Base-by-base conservation (phyloP, 2,888 invertebrate genomes). In the Patella ulyssiponensis region DNA sequence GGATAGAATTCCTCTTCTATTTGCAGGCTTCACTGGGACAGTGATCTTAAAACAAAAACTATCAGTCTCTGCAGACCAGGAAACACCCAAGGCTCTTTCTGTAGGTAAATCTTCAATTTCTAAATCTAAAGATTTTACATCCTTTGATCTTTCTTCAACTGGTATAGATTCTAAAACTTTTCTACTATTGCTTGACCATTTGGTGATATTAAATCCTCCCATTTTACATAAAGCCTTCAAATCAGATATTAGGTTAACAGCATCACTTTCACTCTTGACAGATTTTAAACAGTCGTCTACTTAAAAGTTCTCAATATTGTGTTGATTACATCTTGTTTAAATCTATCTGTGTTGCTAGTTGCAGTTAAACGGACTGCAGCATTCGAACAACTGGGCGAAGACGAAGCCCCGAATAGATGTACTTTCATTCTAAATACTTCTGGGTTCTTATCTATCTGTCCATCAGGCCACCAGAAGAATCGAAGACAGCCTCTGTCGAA, bases 391-490 rank as follows among this genome's bases (percentile, higher is more conserved):
- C 7, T 44, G 44, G 9, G 44, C 0, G 44, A 44, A 44, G 44
- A 44, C 7, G 9, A 44, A 44, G 44, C 44, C 44, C 44, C 44
- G 44, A 44, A 44, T 44, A 44, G 44, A 44, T 44, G 44, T 44
- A 44, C 44, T 44, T 44, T 44, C 44, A 44, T 44, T 44, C 44
- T 44, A 9, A 44, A 9, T 9, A 44, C 44, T 7, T 44, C 44
- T 44, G 44, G 44, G 44, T 7, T 44, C 1, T 44, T 44, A 44
- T 44, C 44, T 44, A 44, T 44, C 44, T 44, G 44, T 9, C 44
- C 44, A 44, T 44, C 27, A 2, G 44, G 51, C 80, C 81, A 84
- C 83, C 82, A 83, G 20, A 81, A 73, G 69, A 83, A 83, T 15
- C 80, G 58, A 14, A 80, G 64, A 12, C 58, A 77, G 27, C 78